phyloP scores from a whole-genome alignment of 1,140 invertebrate species.

The Brachionus sp. region DNA sequence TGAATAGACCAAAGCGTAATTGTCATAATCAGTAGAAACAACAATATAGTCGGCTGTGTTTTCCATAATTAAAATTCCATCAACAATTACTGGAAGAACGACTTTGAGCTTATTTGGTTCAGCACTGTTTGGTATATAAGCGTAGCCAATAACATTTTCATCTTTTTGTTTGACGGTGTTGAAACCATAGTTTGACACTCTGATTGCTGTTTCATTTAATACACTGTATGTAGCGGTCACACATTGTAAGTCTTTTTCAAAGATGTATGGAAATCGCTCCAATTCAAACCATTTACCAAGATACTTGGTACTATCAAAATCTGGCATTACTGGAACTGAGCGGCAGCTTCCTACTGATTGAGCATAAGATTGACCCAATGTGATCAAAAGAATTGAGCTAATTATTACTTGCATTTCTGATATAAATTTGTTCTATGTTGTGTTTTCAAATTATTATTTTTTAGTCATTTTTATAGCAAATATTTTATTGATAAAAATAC shows the following conservation, averaged over 20 bases:
- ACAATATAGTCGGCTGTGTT: slow-evolving; percentile 25
- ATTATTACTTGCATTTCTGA: not conserved
- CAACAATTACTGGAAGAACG: slow-evolving; percentile 19
- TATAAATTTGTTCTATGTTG: not conserved
- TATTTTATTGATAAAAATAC: not conserved
- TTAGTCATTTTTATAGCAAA: not conserved
- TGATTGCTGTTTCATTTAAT: slow-evolving; percentile 23
- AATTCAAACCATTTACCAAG: slow-evolving; percentile 34
- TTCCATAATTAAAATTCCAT: not conserved
- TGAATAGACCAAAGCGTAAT: slow-evolving; percentile 10
- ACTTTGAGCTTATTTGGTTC: slow-evolving; percentile 34
- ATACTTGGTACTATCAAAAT: slow-evolving; percentile 4
- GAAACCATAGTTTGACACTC: slow-evolving; percentile 2
- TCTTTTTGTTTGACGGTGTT: slow-evolving; percentile 41
- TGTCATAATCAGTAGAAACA: not conserved
- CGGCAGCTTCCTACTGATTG: not conserved
- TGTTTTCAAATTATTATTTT: not conserved
- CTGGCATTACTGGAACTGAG: not conserved
- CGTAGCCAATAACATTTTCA: not conserved
- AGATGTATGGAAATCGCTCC: slow-evolving; percentile 11
- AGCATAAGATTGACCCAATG: not conserved
- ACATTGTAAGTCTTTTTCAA: slow-evolving; percentile 41
- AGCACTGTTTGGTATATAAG: not conserved
- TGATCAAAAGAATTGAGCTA: not conserved
- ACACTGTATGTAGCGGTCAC: not conserved